Base-by-base conservation (phyloP, 2,888 invertebrate genomes). In the Parapristionchus giblindavisi region DNA sequence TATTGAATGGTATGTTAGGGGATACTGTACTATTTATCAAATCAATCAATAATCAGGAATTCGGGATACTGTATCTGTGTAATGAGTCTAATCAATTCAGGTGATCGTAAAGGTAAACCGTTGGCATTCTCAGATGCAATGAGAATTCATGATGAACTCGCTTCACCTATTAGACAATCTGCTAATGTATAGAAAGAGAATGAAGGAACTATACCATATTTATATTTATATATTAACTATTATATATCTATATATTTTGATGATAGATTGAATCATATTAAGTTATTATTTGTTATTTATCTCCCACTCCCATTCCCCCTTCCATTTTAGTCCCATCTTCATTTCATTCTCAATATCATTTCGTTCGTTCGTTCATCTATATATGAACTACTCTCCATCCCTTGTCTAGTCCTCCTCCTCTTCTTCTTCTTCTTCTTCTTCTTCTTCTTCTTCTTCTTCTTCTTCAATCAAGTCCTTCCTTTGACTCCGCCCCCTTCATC, bases 71-170 rank as follows among this genome's bases (percentile, higher is more conserved):
- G 43, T 14, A 43, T 43, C 43, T 43, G 43, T 8, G 17, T 8
- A 14, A 43, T 14, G 8, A 43, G 17, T 14, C 8, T 17, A 43
- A 43, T 43, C 43, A 43, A 43, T 70, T 1, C 54, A 70, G 70
- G 70, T 17, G 70, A 70, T 29, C 11, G 70, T 38, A 34, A 38
- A 4, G 54, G 54, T 0, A 70, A 70, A 63, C 84, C 84, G 60
- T 77, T 81, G 54, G 79, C 79, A 11, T 84, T 84, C 80, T 79
- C 83, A 0, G 83, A 84, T 51, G 84, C 84, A 32, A 80, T 83
- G 34, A 73, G 82, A 38, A 76, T 84, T 11, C 82, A 81, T 70
- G 84, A 84, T 56, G 72, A 77, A 24, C 73, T 82, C n/a, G 76
- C 74, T 34, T 54, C 68, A 2, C 48, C 76, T 5, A 76, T 75